Percentiles rank a stretch among this genome's conserved stretches.
Evolutionary conservation across 2,797 vertebrate species (phyloP).

Genomic region (Zalophus californianus): DNA sequence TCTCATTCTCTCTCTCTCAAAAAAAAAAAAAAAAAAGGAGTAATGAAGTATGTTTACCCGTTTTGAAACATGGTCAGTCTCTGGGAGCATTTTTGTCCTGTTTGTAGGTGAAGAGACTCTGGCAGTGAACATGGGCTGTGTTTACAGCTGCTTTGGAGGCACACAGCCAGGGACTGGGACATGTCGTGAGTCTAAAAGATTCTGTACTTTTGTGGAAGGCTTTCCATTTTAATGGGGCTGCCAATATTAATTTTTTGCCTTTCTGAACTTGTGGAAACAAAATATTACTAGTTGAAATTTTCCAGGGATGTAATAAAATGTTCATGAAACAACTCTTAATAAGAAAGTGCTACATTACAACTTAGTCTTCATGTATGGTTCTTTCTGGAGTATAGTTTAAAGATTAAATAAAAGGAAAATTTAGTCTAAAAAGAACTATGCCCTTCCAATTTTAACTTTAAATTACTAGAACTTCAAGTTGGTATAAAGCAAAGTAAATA

Average conservation of each 20-base stretch:
- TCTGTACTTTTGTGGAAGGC: background rate
- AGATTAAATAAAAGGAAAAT: constrained; percentile 19
- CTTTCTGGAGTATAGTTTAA: background rate
- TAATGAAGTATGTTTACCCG: background rate
- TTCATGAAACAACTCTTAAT: background rate
- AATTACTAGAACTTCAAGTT: background rate
- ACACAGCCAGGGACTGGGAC: background rate
- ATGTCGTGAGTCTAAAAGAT: background rate
- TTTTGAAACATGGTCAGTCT: background rate
- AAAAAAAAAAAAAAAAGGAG: no score
- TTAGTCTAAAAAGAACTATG: background rate
- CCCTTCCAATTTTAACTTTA: background rate
- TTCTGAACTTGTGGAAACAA: constrained; percentile 48
- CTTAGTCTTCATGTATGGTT: background rate
- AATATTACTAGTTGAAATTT: background rate
- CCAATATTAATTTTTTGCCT: constrained; percentile 12
- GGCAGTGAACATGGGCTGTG: background rate
- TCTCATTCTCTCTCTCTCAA: no score
- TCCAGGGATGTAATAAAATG: constrained; percentile 40
- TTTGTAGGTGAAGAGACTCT: background rate
- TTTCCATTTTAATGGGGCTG: background rate
- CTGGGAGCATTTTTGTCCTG: background rate
- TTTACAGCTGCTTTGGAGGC: constrained; percentile 3
- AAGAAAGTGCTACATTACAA: background rate
- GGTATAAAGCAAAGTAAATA: background rate